Evolutionary conservation across 1,140 invertebrate genomes (phyloP).

Genomic region (Mamestra configurata): DNA sequence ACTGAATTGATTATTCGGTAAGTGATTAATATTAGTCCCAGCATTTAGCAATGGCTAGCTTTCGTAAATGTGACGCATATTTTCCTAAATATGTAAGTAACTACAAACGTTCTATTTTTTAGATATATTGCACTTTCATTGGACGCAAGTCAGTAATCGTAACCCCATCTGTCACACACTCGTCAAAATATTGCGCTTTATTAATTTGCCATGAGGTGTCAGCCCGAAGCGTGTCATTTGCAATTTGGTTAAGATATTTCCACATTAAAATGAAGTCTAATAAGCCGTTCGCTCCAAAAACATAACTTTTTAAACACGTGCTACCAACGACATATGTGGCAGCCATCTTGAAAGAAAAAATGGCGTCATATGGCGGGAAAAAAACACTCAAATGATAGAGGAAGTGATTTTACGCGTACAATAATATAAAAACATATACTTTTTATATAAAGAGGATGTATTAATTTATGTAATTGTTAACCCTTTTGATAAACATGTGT

Average conservation of each 20-base stretch:
- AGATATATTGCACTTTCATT: too few species aligned
- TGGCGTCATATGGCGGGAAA: constrained; percentile 80
- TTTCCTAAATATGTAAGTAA: too few species aligned
- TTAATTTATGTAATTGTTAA: constrained; percentile 86
- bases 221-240: constrained; percentile 25
- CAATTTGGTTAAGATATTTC: constrained; percentile 27
- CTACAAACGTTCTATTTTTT: too few species aligned
- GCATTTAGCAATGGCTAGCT: too few species aligned
- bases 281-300: constrained; percentile 44
- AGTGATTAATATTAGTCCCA: too few species aligned
- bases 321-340: constrained; percentile 75
- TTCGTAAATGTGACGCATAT: too few species aligned
- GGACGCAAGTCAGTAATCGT: too few species aligned
- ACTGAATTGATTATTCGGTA: too few species aligned
- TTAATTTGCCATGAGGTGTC: neutral
- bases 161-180: neutral
- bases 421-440: constrained; percentile 56
- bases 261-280: constrained; percentile 38
- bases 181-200: neutral
- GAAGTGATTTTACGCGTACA: constrained; percentile 85
- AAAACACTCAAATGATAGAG: constrained; percentile 79
- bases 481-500: constrained; percentile 82
- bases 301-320: constrained; percentile 61
- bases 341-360: constrained; percentile 75
- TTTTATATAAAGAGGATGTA: constrained; percentile 78